Percentiles rank a stretch among this genome's conserved stretches.
Evolutionary conservation across 2,113 vertebrate species (phyloP).

Genomic region (Meriones unguiculatus): DNA sequence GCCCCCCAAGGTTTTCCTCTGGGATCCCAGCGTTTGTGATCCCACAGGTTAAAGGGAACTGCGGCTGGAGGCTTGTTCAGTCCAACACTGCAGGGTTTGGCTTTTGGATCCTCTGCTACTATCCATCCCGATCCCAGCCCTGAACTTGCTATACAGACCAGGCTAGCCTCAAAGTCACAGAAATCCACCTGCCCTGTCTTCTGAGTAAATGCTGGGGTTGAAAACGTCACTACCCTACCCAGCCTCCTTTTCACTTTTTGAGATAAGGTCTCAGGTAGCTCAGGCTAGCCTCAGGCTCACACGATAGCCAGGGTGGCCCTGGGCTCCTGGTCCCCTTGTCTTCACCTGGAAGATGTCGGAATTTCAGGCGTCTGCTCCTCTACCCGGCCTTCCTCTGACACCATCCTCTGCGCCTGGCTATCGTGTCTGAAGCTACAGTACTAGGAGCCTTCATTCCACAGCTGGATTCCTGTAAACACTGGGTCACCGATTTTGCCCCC

Average conservation of each 20-base stretch:
- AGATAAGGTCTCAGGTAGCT: not conserved
- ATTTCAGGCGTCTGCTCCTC: not conserved
- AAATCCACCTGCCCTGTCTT: not conserved
- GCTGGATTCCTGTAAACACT: not conserved
- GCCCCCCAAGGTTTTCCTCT: not conserved
- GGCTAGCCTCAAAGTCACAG: not conserved
- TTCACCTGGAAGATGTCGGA: not conserved
- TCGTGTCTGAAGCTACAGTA: not conserved
- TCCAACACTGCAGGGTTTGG: not conserved
- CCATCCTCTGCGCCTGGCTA: too few relatives aligned
- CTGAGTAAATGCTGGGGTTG: not conserved
- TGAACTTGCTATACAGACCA: not conserved
- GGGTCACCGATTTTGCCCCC: not conserved
- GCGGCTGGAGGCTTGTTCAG: not conserved
- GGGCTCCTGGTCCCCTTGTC: not conserved
- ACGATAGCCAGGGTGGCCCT: too few relatives aligned
- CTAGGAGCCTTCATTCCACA: not conserved
- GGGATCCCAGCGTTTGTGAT: not conserved
- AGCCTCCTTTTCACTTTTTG: not conserved
- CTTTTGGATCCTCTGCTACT: not conserved
- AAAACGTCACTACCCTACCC: too few relatives aligned
- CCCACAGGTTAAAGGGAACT: not conserved
- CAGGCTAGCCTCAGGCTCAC: not conserved
- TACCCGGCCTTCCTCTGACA: not conserved
- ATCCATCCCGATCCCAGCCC: fast-evolving